Percentiles rank a stretch among this genome's conserved stretches.
These are phyloP conservation scores for Garrulus glandarius DNA, from an alignment of 2,797 vertebrate genomes.

Conservation along the genomic window DNA sequence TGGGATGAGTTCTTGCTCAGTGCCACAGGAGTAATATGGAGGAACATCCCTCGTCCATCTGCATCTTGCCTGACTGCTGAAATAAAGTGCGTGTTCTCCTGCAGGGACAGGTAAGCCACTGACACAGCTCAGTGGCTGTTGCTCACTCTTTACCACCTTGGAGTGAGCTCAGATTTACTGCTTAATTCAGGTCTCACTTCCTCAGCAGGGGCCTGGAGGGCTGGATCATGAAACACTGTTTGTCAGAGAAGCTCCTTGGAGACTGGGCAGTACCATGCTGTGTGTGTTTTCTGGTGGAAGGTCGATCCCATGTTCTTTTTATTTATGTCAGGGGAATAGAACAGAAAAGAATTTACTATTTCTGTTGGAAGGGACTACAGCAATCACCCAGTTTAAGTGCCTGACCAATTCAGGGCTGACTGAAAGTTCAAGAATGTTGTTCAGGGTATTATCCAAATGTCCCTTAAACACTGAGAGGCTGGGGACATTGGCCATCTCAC, in stretches of 20 bases:
- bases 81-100: rapidly evolving
- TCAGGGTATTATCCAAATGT: background rate
- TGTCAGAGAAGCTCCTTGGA: background rate
- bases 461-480: background rate
- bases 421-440: background rate
- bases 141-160: background rate
- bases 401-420: background rate
- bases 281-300: background rate
- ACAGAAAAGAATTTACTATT: background rate
- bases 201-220: background rate
- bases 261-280: background rate
- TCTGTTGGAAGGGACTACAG: background rate
- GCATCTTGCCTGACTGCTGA: background rate
- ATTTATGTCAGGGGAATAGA: background rate
- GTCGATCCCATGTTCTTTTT: background rate
- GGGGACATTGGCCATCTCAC: background rate
- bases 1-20: background rate
- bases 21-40: background rate
- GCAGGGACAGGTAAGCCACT: background rate
- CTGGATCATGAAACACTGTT: background rate
- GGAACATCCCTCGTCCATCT: rapidly evolving
- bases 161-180: background rate
- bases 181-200: background rate
- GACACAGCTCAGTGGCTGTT: rapidly evolving
- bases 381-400: background rate